Conservation (phyloP, 1,140 invertebrate species). For the Leptestheria dahalacensis region DNA sequence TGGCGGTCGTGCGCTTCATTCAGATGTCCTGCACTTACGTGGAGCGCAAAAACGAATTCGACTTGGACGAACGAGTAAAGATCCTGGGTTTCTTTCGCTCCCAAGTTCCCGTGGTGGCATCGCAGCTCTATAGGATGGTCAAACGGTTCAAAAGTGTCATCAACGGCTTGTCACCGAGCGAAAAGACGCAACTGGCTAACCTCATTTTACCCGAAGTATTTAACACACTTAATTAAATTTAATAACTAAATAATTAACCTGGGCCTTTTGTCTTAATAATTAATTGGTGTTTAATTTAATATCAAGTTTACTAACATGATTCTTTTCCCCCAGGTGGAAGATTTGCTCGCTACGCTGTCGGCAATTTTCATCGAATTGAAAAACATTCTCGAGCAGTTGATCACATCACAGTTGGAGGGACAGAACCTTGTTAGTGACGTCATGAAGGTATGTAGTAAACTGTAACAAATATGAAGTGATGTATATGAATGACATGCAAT, state of each 20-base stretch:
- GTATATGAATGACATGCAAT: no score
- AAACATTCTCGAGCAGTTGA: slow-evolving; percentile 2
- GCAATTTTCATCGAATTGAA: neutral
- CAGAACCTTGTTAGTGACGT: neutral
- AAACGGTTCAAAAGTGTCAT: slow-evolving; percentile 5
- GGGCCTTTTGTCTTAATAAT: neutral
- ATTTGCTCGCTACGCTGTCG: neutral
- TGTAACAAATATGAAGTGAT: no score
- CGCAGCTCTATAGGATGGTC: neutral
- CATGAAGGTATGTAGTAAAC: neutral
- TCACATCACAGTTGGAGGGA: neutral
- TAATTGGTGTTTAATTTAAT: neutral
- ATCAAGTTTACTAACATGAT: neutral
- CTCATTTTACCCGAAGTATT: neutral
- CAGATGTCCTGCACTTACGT: slow-evolving; percentile 20
- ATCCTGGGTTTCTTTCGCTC: neutral
- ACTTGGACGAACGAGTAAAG: neutral
- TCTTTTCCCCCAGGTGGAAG: neutral
- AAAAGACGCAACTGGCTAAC: slow-evolving; percentile 3
- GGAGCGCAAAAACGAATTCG: slow-evolving; percentile 1
- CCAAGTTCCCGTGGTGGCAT: neutral
- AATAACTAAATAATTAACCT: neutral
- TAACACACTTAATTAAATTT: neutral
- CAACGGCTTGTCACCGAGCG: neutral
- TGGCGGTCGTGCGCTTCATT: slow-evolving; percentile 16